Base-by-base conservation (phyloP, 2,888 invertebrate genomes). In the Apamea anceps region DNA sequence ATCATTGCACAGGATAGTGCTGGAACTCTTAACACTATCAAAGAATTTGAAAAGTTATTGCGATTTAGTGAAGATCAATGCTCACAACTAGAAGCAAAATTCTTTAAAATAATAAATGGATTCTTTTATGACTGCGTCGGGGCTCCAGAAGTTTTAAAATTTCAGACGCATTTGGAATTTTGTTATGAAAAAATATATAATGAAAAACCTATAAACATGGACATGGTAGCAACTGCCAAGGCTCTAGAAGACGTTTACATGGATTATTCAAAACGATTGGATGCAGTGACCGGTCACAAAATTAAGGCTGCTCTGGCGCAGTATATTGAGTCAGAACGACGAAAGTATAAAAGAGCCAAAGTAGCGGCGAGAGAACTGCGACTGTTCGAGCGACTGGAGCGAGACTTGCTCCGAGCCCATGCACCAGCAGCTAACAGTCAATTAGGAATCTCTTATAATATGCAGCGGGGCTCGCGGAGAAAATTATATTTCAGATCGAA, bases 111-210 rank as follows among this genome's bases (percentile, higher is more conserved):
- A 76, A 93, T 98, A 25, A 93, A 97, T 81, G 97, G 97, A 0
- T 93, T 97, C 68, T 98, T 98, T 91, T 97, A 97, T 79, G 94
- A 97, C 28, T 93, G 97, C 57, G 96, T 98, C 0, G 97, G 97
- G 75, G 96, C 97, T 21, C 95, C 96, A 60, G 97, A 97, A 18
- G 97, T 97, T 57, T 93, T 98, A 42, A 97, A 97, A 90, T 92
- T 98, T 62, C 94, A 96, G 82, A 95, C 97, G 13, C 97, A 97
- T 90, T 96, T 98, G 77, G 97, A 98, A 91, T 98, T 98, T 91
- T 97, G 97, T 54, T 98, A 97, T 91, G 97, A 98, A 92, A 97
- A 96, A 70, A 94, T 98, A 66, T 95, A 97, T 48, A 96, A 95
- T 1, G 97, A 97, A 21, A 98, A 97, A 90, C 97, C 98, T 65